phyloP scores from a whole-genome alignment of 2,888 invertebrate species.

The Agrilus mali region DNA sequence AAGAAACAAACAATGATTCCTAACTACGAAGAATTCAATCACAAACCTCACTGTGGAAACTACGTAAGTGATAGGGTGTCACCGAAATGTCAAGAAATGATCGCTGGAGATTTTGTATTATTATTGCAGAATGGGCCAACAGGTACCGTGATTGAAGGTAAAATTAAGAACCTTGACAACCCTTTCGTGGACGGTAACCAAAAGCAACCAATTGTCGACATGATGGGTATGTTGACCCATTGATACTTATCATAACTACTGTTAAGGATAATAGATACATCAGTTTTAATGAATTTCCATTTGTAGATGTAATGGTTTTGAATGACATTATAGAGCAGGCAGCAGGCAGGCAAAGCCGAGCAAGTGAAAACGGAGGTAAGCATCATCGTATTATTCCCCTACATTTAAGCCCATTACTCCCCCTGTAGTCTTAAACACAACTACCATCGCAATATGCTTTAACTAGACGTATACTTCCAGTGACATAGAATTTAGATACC shows the following conservation, averaged over 20 bases:
- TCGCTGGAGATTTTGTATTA: constrained; percentile 3
- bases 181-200: constrained; percentile 82
- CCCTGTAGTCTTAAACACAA: constrained; percentile 20
- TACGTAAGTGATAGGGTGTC: constrained; percentile 42
- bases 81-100: neutral
- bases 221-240: constrained; percentile 44
- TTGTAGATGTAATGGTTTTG: constrained; percentile 89
- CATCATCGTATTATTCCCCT: constrained; percentile 11
- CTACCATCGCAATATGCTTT: constrained; percentile 36
- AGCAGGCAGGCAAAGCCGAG: constrained; percentile 74
- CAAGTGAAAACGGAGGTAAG: constrained; percentile 81
- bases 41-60: constrained; percentile 55
- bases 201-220: constrained; percentile 82
- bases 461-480: constrained; percentile 6
- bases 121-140: constrained; percentile 60
- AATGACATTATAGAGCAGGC: constrained; percentile 96
- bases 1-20: constrained; percentile 46
- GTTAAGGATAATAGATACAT: neutral
- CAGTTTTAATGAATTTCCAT: neutral
- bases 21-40: constrained; percentile 47
- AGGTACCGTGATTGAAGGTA: constrained; percentile 67
- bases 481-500: too few relatives aligned
- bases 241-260: neutral
- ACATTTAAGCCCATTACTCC: neutral
- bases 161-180: constrained; percentile 79